Evolutionary conservation across 2,888 invertebrate genomes (phyloP).

Genomic region (Scelioninae gen. 1): DNA sequence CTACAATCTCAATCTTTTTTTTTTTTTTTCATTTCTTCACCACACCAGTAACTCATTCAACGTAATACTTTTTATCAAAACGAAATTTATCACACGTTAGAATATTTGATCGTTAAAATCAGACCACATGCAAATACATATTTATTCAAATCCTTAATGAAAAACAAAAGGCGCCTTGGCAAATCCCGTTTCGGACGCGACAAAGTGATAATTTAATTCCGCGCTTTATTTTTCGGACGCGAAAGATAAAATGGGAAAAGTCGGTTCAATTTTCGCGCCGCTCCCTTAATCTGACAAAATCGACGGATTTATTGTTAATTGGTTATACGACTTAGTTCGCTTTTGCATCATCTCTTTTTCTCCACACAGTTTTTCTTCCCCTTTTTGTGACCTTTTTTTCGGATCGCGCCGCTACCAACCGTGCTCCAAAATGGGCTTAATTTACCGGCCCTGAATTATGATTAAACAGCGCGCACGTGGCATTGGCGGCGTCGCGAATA

Average conservation of each 20-base stretch:
- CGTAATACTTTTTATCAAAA: too few species aligned
- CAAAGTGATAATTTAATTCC: slow-evolving; percentile 41
- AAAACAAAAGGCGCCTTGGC: slow-evolving; percentile 19
- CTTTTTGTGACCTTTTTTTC: slow-evolving; percentile 12
- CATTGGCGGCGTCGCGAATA: slow-evolving; percentile 55
- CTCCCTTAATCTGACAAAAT: slow-evolving; percentile 65
- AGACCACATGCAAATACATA: too few species aligned
- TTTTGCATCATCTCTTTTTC: slow-evolving; percentile 14
- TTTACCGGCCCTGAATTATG: slow-evolving; percentile 76
- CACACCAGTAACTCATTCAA: too few species aligned
- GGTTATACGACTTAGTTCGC: slow-evolving; percentile 65
- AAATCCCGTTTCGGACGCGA: slow-evolving; percentile 2
- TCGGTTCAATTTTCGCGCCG: slow-evolving; percentile 36
- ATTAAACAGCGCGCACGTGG: slow-evolving; percentile 75
- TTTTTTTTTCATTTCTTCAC: too few species aligned
- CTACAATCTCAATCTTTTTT: too few species aligned
- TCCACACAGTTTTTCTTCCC: background rate
- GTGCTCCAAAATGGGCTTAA: slow-evolving; percentile 74
- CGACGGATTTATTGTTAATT: slow-evolving; percentile 76
- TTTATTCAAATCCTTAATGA: slow-evolving; percentile 19
- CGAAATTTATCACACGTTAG: too few species aligned
- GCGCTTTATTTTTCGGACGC: slow-evolving; percentile 42
- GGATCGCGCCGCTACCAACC: slow-evolving; percentile 17
- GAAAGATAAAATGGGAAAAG: slow-evolving; percentile 30
- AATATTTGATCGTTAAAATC: too few species aligned